Base-by-base conservation (phyloP, 2,888 invertebrate genomes). In the Zele albiditarsus region DNA sequence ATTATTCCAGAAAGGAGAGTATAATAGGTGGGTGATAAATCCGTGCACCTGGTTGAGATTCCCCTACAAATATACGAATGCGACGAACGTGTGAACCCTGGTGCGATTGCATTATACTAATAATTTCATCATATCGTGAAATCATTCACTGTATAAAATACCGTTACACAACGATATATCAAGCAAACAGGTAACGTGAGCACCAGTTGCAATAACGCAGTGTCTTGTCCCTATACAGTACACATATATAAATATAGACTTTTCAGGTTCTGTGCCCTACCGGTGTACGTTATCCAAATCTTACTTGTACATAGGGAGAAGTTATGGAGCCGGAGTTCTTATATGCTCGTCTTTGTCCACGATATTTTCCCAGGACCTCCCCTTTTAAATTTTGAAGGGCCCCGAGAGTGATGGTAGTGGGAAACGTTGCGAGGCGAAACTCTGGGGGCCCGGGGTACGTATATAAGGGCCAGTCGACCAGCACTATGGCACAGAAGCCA, bases 351-450 rank as follows among this genome's bases (percentile, higher is more conserved):
- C 81, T 84, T 84, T 82, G 84, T 82, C 75, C 74, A 38, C 75
- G 78, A 81, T 82, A 85, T 85, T 86, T 86, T 86, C 86, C 86
- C 86, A 86, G 84, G 84, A 83, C 80, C 82, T 80, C 80, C 82
- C 79, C 75, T 72, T 72, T 63, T 38, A 16, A 14, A 20, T 25
- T 25, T 66, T 63, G 53, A 27, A 75, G 63, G 76, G 77, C 74
- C 76, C 79, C 71, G 28, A 38, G 20, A 20, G 49, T 63, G 63
- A 49, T 53, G 74, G 76, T 73, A 74, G 71, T 31, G 70, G 60
- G 63, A 49, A 49, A 23, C 20, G 20, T 53, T 4, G 46, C 46
- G n/a, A n/a, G 23, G 31, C 68, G 25, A 79, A 75, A 79, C 76
- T 70, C 5, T 78, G 74, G 71, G 71, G 75, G 23, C 38, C 67